phyloP scores from a whole-genome alignment of 2,797 vertebrate species.

The Miopithecus talapoin region DNA sequence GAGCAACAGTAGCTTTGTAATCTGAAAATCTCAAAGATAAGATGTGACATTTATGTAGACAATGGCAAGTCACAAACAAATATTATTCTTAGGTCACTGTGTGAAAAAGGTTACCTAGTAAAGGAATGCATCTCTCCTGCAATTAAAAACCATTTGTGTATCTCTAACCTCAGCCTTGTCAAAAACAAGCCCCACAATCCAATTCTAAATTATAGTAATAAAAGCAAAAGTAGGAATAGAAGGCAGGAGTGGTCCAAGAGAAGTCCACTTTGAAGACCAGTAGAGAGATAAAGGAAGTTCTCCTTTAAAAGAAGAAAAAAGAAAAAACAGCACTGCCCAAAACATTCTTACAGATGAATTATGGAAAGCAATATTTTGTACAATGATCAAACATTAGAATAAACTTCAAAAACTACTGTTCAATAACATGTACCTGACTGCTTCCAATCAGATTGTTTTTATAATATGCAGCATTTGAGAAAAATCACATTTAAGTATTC shows the following conservation, averaged over 20 bases:
- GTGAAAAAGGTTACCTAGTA: neutral
- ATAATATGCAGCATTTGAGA: neutral
- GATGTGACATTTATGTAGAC: slow-evolving; percentile 33
- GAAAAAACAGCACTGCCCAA: neutral
- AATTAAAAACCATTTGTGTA: neutral
- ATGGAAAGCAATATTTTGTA: neutral
- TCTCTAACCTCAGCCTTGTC: neutral
- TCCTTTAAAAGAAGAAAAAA: neutral
- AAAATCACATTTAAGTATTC: neutral
- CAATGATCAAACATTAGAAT: neutral
- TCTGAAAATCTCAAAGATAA: slow-evolving; percentile 42
- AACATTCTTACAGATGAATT: slow-evolving; percentile 17
- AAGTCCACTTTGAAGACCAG: neutral
- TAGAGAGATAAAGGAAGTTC: neutral
- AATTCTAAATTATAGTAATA: neutral
- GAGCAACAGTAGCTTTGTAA: neutral
- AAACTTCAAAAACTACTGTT: slow-evolving; percentile 12
- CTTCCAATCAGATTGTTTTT: neutral
- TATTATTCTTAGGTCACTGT: neutral
- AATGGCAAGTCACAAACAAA: slow-evolving; percentile 39
- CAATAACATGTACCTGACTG: neutral
- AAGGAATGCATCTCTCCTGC: neutral
- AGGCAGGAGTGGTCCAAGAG: neutral
- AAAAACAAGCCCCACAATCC: neutral
- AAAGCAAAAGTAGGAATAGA: neutral